These are phyloP conservation scores for Odontesthes bonariensis DNA, from an alignment of 2,113 vertebrate species.

Conservation along the genomic window DNA sequence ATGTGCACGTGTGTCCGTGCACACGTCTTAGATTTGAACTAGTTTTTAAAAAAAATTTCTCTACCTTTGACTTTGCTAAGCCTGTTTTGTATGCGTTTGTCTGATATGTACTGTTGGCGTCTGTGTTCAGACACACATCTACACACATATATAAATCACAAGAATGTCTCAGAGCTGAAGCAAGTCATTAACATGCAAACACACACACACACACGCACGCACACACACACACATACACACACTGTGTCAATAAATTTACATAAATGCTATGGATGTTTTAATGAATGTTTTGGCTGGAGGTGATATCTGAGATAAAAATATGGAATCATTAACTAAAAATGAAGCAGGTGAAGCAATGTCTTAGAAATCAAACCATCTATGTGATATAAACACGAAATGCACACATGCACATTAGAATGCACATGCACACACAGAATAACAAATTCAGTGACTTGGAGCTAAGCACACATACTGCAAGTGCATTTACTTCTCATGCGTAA, in stretches of 20 bases:
- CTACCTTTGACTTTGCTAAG: constrained; percentile 4
- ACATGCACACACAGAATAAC: background rate
- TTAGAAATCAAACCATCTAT: constrained; percentile 13
- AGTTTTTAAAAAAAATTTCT: background rate
- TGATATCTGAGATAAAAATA: constrained; percentile 11
- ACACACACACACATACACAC: background rate
- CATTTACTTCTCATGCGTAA: background rate
- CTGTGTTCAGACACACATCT: constrained; percentile 4
- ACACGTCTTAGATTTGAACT: constrained; percentile 31
- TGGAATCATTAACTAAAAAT: background rate
- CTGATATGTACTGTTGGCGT: background rate
- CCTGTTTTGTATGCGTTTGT: constrained; percentile 7
- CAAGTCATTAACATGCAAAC: constrained; percentile 19
- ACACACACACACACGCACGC: background rate
- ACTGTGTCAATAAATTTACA: constrained; percentile 8
- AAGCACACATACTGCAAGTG: background rate
- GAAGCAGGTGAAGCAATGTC: background rate
- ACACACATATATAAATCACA: constrained; percentile 45
- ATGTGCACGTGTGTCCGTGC: constrained; percentile 17
- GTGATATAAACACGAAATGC: background rate
- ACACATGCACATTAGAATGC: background rate
- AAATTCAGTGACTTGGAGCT: background rate
- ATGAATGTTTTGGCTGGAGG: constrained; percentile 23
- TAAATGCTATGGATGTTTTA: constrained; percentile 11
- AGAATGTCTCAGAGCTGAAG: background rate